These are phyloP conservation scores for Onychostoma macrolepis DNA, from an alignment of 2,113 vertebrate genomes.

Conservation along the genomic window DNA sequence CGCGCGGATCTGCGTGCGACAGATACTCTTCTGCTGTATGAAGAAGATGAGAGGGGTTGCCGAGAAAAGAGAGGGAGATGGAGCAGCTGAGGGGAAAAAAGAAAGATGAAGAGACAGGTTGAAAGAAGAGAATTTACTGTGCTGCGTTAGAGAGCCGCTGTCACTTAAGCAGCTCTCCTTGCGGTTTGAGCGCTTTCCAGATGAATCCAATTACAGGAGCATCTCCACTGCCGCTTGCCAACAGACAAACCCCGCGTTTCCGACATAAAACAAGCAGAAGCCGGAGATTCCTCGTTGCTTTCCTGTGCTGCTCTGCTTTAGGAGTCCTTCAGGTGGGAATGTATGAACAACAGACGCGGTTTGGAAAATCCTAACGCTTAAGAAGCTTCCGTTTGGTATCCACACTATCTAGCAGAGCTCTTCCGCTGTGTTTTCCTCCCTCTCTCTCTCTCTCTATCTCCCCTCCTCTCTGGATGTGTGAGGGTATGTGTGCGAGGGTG, in stretches of 20 bases:
- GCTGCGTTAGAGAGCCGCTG: slow-evolving; percentile 37
- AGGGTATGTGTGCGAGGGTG: slow-evolving; percentile 36
- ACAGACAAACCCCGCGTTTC: slow-evolving; percentile 15
- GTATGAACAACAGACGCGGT: background rate
- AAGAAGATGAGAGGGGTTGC: background rate
- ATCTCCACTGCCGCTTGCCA: slow-evolving; percentile 49
- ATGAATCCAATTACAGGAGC: slow-evolving; percentile 58
- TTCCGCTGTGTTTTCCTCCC: slow-evolving; percentile 24
- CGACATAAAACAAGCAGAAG: slow-evolving; percentile 23
- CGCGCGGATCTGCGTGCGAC: slow-evolving; percentile 34
- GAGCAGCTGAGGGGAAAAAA: background rate
- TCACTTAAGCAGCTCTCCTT: slow-evolving; percentile 39
- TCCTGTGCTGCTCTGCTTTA: slow-evolving; percentile 15
- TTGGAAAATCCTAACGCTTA: slow-evolving; percentile 50
- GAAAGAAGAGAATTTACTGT: slow-evolving; percentile 35
- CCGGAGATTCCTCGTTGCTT: slow-evolving; percentile 22
- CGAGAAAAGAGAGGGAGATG: background rate
- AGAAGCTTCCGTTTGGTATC: slow-evolving; percentile 52
- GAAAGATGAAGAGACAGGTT: background rate
- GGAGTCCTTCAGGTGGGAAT: slow-evolving; percentile 31
- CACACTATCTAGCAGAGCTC: slow-evolving; percentile 46
- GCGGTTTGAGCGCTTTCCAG: slow-evolving; percentile 48
- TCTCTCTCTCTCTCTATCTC: slow-evolving; percentile 39
- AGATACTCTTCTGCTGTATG: slow-evolving; percentile 19
- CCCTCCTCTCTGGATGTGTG: slow-evolving; percentile 46